Conservation (phyloP, 2,113 vertebrate genomes). For the Campylomormyrus numenius region DNA sequence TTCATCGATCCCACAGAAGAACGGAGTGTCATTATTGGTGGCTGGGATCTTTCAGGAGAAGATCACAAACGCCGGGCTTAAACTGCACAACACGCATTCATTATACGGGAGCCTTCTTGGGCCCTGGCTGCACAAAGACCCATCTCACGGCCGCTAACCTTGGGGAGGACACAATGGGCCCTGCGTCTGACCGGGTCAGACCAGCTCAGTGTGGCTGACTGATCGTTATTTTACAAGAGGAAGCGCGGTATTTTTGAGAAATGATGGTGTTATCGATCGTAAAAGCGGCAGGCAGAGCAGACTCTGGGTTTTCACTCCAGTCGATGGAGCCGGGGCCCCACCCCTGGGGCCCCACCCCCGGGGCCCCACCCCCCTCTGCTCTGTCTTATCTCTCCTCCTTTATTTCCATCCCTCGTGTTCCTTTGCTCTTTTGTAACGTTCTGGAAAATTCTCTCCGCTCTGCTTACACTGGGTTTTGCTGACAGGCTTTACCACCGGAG, state of each 20-base stretch:
- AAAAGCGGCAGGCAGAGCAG: conserved; percentile 44
- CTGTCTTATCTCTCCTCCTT: conserved; percentile 26
- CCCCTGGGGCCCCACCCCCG: not conserved
- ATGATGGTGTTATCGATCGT: conserved; percentile 79
- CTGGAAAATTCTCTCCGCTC: conserved; percentile 9
- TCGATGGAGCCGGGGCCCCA: not conserved
- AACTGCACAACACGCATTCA: not conserved
- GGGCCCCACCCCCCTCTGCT: not conserved
- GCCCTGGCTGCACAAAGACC: not conserved
- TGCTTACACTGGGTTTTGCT: not conserved
- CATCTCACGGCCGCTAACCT: not conserved
- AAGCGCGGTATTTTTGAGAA: conserved; percentile 64
- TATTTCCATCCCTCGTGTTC: conserved; percentile 32
- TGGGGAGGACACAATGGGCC: not conserved
- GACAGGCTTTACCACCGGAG: not conserved
- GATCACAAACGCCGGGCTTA: not conserved
- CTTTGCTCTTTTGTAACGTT: conserved; percentile 27
- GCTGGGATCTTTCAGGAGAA: not conserved
- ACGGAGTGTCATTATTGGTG: not conserved
- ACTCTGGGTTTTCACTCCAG: not conserved
- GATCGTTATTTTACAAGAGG: conserved; percentile 64
- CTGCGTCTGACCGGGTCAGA: conserved; percentile 9
- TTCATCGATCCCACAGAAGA: not conserved
- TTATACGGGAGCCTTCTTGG: not conserved
- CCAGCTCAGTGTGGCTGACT: conserved; percentile 50